These are phyloP conservation scores for Percopsis transmontana DNA, from an alignment of 2,113 vertebrate genomes.

Conservation along the genomic window DNA sequence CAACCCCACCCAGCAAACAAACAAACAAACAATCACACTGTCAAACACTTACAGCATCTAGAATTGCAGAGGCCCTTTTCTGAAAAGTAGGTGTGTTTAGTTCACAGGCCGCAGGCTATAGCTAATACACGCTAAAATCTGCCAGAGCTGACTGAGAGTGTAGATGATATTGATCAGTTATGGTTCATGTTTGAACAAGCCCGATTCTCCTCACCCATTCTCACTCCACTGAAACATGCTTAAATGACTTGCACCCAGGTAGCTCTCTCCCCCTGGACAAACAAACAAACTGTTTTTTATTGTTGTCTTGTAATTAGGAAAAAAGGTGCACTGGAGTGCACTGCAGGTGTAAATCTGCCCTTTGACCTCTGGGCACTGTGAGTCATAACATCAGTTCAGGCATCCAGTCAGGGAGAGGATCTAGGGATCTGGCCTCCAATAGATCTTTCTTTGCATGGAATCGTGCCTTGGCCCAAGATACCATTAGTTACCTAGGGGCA, in stretches of 20 bases:
- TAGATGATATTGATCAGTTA: too few relatives aligned
- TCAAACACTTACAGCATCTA: background rate
- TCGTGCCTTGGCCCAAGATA: background rate
- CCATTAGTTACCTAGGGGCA: background rate
- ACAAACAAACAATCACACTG: background rate
- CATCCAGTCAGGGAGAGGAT: constrained; percentile 42
- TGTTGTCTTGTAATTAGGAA: constrained; percentile 18
- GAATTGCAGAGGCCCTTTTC: background rate
- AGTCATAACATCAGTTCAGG: constrained; percentile 15
- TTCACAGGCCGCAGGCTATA: too few relatives aligned
- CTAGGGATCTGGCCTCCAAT: background rate
- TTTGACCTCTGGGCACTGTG: constrained; percentile 40
- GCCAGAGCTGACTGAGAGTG: too few relatives aligned
- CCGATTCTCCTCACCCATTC: constrained; percentile 1
- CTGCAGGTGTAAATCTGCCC: constrained; percentile 64
- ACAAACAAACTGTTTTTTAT: constrained; percentile 37
- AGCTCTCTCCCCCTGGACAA: constrained; percentile 53
- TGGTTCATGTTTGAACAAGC: too few relatives aligned
- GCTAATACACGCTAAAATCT: too few relatives aligned
- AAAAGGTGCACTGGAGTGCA: background rate
- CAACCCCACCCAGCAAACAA: background rate
- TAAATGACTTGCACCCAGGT: constrained; percentile 36
- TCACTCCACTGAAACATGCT: constrained; percentile 22
- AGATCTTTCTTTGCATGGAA: constrained; percentile 3
- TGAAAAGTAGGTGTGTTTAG: too few relatives aligned